Evolutionary conservation across 2,888 invertebrate genomes (phyloP).

Genomic region (Colostygia pectinataria): DNA sequence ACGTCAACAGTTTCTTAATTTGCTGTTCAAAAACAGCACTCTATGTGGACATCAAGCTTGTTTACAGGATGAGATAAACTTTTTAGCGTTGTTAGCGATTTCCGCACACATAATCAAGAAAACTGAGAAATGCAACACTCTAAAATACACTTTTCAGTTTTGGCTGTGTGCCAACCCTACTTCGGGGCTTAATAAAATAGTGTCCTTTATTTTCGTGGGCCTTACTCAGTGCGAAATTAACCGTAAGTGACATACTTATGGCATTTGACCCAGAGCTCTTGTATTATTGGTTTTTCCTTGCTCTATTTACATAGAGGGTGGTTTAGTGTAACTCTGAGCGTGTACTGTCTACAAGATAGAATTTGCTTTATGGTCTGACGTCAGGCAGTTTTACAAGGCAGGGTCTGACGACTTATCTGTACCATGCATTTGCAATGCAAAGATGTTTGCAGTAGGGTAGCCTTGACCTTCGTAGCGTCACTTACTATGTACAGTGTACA

Average conservation of each 20-base stretch:
- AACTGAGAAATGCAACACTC: neutral
- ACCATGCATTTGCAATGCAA: slow-evolving; percentile 6
- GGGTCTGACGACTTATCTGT: neutral
- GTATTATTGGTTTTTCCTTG: slow-evolving; percentile 40
- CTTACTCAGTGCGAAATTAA: slow-evolving; percentile 36
- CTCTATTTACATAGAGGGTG: slow-evolving; percentile 27
- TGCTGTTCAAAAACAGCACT: too few species aligned
- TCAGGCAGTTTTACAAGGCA: slow-evolving; percentile 2
- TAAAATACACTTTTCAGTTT: neutral
- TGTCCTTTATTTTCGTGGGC: slow-evolving; percentile 37
- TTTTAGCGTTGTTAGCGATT: neutral
- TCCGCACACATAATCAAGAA: neutral
- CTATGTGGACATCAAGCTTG: too few species aligned
- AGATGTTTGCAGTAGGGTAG: neutral
- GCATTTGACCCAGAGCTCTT: slow-evolving; percentile 24
- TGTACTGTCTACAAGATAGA: neutral
- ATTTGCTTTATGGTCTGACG: slow-evolving; percentile 8
- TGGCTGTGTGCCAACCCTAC: slow-evolving; percentile 27
- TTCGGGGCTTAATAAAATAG: slow-evolving; percentile 34
- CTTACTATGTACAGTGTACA: neutral
- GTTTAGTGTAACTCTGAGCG: slow-evolving; percentile 14
- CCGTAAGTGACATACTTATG: slow-evolving; percentile 34
- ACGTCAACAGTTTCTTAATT: too few species aligned
- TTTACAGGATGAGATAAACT: too few species aligned
- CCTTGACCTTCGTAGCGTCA: neutral